Percentiles rank a stretch among this genome's conserved stretches.
Conservation (phyloP, 2,888 invertebrate species). For the Trissolcus japonicus region DNA sequence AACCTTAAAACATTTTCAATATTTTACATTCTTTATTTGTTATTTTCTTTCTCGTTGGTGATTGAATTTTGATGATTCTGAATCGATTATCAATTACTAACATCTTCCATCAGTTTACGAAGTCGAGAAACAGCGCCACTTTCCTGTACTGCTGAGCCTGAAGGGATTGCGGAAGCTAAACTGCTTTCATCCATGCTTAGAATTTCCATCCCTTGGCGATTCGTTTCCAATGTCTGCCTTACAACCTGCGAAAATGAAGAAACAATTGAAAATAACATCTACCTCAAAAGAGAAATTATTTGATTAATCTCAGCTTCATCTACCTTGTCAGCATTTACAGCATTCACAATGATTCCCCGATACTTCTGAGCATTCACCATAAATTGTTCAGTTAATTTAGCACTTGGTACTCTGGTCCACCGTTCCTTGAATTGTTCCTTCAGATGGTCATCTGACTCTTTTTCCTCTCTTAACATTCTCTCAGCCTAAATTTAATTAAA, state of each 20-base stretch:
- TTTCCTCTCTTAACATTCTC: constrained; percentile 92
- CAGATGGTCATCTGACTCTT: constrained; percentile 91
- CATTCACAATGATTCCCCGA: constrained; percentile 93
- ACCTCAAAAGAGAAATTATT: background rate
- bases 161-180: constrained; percentile 84
- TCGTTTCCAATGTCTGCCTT: constrained; percentile 88
- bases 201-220: constrained; percentile 87
- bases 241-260: constrained; percentile 80
- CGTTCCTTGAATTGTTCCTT: constrained; percentile 92
- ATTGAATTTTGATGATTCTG: background rate
- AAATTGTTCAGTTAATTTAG: constrained; percentile 92
- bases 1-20: constrained; percentile 78
- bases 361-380: constrained; percentile 94
- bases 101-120: constrained; percentile 86
- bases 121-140: constrained; percentile 82
- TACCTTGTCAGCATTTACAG: constrained; percentile 83
- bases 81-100: constrained; percentile 67
- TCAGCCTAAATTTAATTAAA: constrained; percentile 79
- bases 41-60: background rate
- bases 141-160: constrained; percentile 79
- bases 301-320: background rate
- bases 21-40: background rate
- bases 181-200: constrained; percentile 86
- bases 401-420: constrained; percentile 94
- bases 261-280: background rate